Evolutionary conservation across 2,113 vertebrate species (phyloP), one percentile per base, ranked within the genome.

Genomic region (Nicator chloris): DNA sequence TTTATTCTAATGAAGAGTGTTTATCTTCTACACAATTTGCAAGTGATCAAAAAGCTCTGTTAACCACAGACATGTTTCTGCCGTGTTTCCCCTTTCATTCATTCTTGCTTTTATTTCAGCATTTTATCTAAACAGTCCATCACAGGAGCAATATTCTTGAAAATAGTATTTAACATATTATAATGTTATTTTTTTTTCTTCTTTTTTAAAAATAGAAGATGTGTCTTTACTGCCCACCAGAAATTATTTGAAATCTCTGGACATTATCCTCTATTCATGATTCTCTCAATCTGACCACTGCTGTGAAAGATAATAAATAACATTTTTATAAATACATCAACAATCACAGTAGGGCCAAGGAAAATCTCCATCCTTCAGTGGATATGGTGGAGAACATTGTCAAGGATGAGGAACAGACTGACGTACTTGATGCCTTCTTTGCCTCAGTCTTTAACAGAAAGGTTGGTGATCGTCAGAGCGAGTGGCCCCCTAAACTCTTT

Each of bases 401-500:
- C 13, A 17, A 44, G 13, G 33, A 23, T 37, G 18, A 42, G 15
- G 12, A 81, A 24, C 35, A 65, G 22, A 31, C 15, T 81, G 33
- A 50, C 12, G 28, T 44, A 24, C 19, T 16, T 51, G 28, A n/a
- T 24, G 12, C 2, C 9, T 44, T 44, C 37, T 59, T 66, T 81
- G 6, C 15, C 10, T 81, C 23, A 51, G 7, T 73, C 60, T 66
- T 59, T 27, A 39, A 39, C 18, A 14, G 44, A 9, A 50, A 37
- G 17, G 30, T 6, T 13, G 10, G 3, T 16, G 37, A 44, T 37
- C 8, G 10, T 33, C 76, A 57, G 18, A 15, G 4, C 15, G 44
- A 23, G 4, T 0, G 0, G 1, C 3, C 4, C 8, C 27, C 12
- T 35, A 10, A 81, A 15, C 10, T 44, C 10, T 10, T 13, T 28